Percentiles rank a stretch among this genome's conserved stretches.
Conservation (phyloP, 1,140 invertebrate species). For the Nasonia longicornis region DNA sequence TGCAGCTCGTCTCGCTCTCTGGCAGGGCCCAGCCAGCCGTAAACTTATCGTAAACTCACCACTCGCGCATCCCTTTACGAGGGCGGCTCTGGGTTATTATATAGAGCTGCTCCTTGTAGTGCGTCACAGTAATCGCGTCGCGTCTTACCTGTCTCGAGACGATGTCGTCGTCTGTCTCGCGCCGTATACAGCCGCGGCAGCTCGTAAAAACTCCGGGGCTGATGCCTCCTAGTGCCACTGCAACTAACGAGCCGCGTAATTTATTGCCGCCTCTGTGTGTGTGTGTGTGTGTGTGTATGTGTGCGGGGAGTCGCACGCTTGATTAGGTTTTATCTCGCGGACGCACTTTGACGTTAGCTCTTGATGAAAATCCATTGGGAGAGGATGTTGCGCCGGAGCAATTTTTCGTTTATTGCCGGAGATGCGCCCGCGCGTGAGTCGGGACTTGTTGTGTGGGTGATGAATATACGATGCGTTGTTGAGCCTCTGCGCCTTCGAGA, state of each 20-base stretch:
- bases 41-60: constrained; percentile 15
- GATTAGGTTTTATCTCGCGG: constrained; percentile 25
- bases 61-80: neutral
- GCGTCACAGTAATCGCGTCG: constrained; percentile 19
- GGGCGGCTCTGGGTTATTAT: neutral
- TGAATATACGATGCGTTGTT: neutral
- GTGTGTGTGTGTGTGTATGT: neutral
- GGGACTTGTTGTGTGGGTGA: neutral
- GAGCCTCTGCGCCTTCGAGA: neutral
- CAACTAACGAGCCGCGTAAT: constrained; percentile 29
- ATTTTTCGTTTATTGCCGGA: constrained; percentile 20
- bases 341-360: neutral
- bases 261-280: constrained; percentile 9
- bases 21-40: neutral
- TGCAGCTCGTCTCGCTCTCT: neutral
- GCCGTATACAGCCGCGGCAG: neutral
- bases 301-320: neutral
- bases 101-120: neutral
- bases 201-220: neutral
- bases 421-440: neutral
- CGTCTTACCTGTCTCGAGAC: constrained; percentile 5
- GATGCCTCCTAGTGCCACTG: neutral
- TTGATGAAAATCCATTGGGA: constrained; percentile 19
- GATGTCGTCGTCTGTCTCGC: neutral
- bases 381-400: neutral